phyloP scores from a whole-genome alignment of 2,113 vertebrate genomes.

The Chrysochloris asiatica region DNA sequence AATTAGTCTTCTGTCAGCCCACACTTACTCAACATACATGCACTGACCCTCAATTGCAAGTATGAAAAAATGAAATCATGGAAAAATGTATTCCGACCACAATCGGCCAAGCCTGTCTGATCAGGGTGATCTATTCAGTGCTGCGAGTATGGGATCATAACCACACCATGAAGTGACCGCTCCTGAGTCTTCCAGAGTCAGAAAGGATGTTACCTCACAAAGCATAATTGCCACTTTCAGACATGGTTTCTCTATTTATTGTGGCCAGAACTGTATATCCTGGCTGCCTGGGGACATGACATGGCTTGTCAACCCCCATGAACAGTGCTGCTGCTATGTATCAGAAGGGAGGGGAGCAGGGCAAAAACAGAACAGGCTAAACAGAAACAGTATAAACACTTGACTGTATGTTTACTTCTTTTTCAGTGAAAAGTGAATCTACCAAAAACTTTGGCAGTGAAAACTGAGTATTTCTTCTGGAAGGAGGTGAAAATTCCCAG shows the following conservation, averaged over 20 bases:
- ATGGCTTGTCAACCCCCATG: constrained; percentile 39
- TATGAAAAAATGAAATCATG: constrained; percentile 41
- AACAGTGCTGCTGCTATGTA: constrained; percentile 52
- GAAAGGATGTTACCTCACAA: constrained; percentile 67
- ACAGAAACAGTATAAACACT: constrained; percentile 73
- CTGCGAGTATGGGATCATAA: constrained; percentile 3
- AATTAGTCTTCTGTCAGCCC: constrained; percentile 39
- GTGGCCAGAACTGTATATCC: constrained; percentile 44
- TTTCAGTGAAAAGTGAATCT: constrained; percentile 81
- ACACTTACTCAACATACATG: constrained; percentile 1
- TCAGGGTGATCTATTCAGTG: neutral
- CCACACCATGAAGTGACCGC: constrained; percentile 47
- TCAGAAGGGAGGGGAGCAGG: constrained; percentile 26
- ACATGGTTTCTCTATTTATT: constrained; percentile 55
- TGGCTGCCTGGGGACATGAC: constrained; percentile 31
- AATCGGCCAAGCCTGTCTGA: neutral
- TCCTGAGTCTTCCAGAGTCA: constrained; percentile 47
- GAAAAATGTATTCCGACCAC: constrained; percentile 57
- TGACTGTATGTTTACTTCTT: constrained; percentile 68
- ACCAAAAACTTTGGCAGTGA: constrained; percentile 71
- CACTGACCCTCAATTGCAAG: constrained; percentile 52
- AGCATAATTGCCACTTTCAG: constrained; percentile 64
- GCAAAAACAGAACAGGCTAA: constrained; percentile 48
- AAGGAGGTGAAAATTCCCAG: constrained; percentile 79
- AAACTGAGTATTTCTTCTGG: constrained; percentile 77